Evolutionary conservation across 2,113 vertebrate genomes (phyloP).

Genomic region (Cynocephalus volans): DNA sequence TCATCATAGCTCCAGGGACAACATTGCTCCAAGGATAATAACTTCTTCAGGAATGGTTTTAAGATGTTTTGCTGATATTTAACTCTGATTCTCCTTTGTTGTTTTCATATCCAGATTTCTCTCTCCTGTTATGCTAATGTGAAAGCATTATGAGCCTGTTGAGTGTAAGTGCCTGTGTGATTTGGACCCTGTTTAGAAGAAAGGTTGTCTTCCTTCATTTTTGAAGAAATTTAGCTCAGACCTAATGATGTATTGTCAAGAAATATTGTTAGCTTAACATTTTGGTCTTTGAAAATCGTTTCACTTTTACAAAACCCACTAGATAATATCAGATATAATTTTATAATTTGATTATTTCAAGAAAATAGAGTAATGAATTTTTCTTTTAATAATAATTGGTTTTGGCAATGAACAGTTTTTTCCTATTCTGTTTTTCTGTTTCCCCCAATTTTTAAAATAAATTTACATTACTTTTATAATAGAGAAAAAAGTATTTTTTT

Average conservation of each 20-base stretch:
- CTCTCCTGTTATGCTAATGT: conserved; percentile 57
- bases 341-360: conserved; percentile 48
- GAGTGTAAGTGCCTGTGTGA: background rate
- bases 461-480: background rate
- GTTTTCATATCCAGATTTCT: conserved; percentile 63
- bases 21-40: background rate
- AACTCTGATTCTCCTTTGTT: background rate
- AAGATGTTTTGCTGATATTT: background rate
- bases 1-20: background rate
- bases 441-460: conserved; percentile 43
- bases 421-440: background rate
- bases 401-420: background rate
- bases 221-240: conserved; percentile 32
- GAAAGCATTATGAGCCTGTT: background rate
- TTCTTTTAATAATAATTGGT: conserved; percentile 22
- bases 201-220: conserved; percentile 55
- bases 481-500: background rate
- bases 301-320: conserved; percentile 30
- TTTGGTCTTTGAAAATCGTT: conserved; percentile 62
- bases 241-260: background rate
- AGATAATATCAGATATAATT: conserved; percentile 23
- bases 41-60: background rate
- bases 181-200: conserved; percentile 12
- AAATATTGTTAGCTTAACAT: conserved; percentile 32
- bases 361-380: background rate